Percentiles rank a stretch among this genome's conserved stretches.
Evolutionary conservation across 2,888 invertebrate species (phyloP).

Genomic region (Ariolimax columbianus): DNA sequence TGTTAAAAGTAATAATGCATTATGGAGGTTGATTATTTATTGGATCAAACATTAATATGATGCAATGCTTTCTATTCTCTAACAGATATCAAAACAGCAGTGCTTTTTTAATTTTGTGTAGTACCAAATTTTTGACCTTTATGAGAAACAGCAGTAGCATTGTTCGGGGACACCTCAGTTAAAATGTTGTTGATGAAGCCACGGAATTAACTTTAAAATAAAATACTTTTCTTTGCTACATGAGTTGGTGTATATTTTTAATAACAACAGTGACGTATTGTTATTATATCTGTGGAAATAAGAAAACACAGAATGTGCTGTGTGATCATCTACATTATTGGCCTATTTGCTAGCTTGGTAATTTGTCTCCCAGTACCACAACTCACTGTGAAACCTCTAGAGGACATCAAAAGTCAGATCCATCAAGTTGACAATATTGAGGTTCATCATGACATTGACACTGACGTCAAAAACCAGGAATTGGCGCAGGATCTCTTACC

Average conservation of each 20-base stretch:
- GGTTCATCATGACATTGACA: constrained; percentile 30
- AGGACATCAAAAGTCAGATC: neutral
- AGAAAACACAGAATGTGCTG: constrained; percentile 8
- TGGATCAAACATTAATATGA: too few relatives aligned
- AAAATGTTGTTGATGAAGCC: neutral
- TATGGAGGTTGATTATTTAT: too few relatives aligned
- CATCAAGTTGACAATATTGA: constrained; percentile 39
- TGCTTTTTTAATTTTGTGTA: too few relatives aligned
- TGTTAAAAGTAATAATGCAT: too few relatives aligned
- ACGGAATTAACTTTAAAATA: neutral
- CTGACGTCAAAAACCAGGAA: constrained; percentile 2
- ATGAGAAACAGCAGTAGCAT: too few relatives aligned
- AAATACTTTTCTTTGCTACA: neutral
- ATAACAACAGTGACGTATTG: too few relatives aligned
- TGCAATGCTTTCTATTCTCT: too few relatives aligned
- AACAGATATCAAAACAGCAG: too few relatives aligned
- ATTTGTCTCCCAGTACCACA: constrained; percentile 16
- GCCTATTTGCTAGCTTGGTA: neutral
- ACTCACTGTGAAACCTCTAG: neutral
- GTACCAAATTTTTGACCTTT: too few relatives aligned
- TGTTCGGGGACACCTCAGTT: neutral
- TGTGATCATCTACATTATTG: neutral
- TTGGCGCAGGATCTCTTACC: constrained; percentile 22
- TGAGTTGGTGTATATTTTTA: neutral
- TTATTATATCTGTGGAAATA: too few relatives aligned